Conservation (phyloP, 2,888 invertebrate genomes). For the Heliconius charithonia region DNA sequence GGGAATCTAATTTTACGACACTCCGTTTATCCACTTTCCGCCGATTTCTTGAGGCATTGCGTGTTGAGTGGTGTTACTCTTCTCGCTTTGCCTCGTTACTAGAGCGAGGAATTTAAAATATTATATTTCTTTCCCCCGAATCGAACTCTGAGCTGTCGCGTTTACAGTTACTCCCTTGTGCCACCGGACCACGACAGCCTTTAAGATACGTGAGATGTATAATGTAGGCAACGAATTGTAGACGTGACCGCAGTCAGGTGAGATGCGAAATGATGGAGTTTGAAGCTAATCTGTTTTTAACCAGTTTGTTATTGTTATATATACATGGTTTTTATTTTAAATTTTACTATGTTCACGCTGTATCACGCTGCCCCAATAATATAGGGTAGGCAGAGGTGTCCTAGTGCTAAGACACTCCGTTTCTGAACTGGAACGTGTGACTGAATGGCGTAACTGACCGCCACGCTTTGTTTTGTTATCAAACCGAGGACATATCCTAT, state of each 20-base stretch:
- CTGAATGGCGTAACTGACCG: no score
- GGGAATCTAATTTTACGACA: no score
- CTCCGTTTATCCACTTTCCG: no score
- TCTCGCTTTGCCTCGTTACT: not conserved
- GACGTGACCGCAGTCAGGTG: slow-evolving; percentile 5
- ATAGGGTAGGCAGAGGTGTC: no score
- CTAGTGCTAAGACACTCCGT: no score
- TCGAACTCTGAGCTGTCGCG: not conserved
- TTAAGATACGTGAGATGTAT: not conserved
- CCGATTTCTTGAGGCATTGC: no score
- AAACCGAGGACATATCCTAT: no score
- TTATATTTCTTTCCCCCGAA: not conserved
- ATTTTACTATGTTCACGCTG: no score
- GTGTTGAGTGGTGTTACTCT: not conserved
- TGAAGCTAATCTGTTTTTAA: not conserved
- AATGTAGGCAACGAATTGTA: not conserved
- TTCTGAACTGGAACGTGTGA: no score
- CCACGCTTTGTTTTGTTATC: no score
- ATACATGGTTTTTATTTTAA: no score
- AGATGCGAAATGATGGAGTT: not conserved
- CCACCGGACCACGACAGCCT: not conserved
- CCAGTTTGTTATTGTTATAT: not conserved
- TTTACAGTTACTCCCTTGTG: not conserved
- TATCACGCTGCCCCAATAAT: no score
- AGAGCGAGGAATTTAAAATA: not conserved